Conservation (phyloP, 2,797 vertebrate genomes). For the Oreonectes daqikongensis region DNA sequence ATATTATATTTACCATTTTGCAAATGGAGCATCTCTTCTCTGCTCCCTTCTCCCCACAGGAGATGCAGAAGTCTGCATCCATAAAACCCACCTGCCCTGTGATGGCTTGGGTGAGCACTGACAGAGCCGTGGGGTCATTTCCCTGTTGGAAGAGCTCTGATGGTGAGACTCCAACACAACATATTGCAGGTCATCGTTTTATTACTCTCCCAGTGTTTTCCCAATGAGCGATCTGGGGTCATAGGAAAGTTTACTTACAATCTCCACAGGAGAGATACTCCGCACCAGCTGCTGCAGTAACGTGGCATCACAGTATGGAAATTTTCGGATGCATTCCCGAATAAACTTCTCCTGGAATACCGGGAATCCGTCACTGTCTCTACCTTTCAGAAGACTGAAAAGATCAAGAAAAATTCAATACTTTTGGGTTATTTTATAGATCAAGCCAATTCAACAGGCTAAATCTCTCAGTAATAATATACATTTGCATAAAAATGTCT, state of each 20-base stretch:
- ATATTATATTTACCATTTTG: conserved; percentile 85
- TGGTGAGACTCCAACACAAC: not conserved
- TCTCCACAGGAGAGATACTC: conserved; percentile 95
- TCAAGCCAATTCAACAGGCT: too few species aligned
- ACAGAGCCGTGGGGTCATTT: conserved; percentile 93
- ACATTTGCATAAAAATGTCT: too few species aligned
- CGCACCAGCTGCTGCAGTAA: conserved; percentile 97
- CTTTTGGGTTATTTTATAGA: too few species aligned
- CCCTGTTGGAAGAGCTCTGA: conserved; percentile 74
- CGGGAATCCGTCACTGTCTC: conserved; percentile 89
- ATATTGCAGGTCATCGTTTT: too few species aligned
- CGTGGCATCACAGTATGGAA: conserved; percentile 93
- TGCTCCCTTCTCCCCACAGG: conserved; percentile 95
- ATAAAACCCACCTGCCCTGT: conserved; percentile 97
- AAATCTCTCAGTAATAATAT: too few species aligned
- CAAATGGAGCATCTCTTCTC: conserved; percentile 94
- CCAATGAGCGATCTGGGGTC: conserved; percentile 3
- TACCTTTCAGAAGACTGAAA: conserved; percentile 89
- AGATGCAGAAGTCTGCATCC: conserved; percentile 94
- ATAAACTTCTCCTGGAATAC: conserved; percentile 94
- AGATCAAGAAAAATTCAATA: not conserved
- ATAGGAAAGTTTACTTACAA: conserved; percentile 79
- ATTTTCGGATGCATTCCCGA: conserved; percentile 93
- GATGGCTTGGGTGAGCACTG: conserved; percentile 95
- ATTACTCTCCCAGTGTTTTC: not conserved